A percentile compares a stretch with the other conserved stretches of the same genome.
Evolutionary conservation across 1,140 invertebrate species (phyloP).

Genomic region (Phenacoccus solenopsis): DNA sequence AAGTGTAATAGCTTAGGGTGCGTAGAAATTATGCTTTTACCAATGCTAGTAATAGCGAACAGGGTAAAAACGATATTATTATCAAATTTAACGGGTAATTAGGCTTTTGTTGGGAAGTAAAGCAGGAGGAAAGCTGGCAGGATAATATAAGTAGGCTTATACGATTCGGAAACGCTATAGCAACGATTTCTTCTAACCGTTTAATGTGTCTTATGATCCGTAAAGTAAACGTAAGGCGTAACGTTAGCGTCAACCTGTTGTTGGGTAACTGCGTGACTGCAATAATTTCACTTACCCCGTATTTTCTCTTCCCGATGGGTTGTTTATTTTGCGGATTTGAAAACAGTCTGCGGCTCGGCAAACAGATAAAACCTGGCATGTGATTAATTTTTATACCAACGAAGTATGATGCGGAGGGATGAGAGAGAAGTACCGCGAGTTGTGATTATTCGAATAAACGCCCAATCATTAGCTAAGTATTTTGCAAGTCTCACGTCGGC

Average conservation of each 20-base stretch:
- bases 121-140: slow-evolving; percentile 6
- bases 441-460: too few species aligned
- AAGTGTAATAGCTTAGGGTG: background rate
- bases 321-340: background rate
- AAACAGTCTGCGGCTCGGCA: background rate
- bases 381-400: too few species aligned
- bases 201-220: slow-evolving; percentile 15
- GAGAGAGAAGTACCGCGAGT: too few species aligned
- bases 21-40: background rate
- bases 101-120: background rate
- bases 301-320: background rate
- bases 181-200: slow-evolving; percentile 8
- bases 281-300: background rate
- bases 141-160: slow-evolving; percentile 11
- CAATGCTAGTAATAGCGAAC: background rate
- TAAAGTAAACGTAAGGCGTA: slow-evolving; percentile 4
- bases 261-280: background rate
- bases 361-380: background rate
- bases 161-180: background rate
- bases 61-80: slow-evolving; percentile 13
- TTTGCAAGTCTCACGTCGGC: too few species aligned
- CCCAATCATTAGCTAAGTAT: too few species aligned
- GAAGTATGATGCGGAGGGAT: too few species aligned
- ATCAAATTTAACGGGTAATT: slow-evolving; percentile 18
- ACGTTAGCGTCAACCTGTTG: slow-evolving; percentile 10